Percentiles rank a stretch among this genome's conserved stretches.
These are phyloP conservation scores for Muricea muricata DNA, from an alignment of 92 coral and sea anemone species.

Conservation along the genomic window DNA sequence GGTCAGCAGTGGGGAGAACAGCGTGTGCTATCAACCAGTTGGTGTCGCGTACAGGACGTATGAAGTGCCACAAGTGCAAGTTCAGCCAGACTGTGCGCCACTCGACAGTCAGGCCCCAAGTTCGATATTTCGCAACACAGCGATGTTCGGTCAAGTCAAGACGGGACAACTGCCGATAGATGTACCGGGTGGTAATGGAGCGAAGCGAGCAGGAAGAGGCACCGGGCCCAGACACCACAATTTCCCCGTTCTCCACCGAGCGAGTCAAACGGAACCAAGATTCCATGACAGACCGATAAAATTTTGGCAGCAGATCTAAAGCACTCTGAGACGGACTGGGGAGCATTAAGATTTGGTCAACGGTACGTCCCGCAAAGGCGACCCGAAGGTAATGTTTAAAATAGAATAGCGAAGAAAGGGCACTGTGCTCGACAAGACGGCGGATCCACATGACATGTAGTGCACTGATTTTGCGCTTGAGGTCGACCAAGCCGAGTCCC, in stretches of 20 bases:
- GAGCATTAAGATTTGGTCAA: neutral
- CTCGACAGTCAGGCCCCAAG: neutral
- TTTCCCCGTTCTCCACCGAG: neutral
- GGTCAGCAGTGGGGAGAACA: constrained; percentile 16
- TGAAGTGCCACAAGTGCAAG: constrained; percentile 5
- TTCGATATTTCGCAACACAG: neutral
- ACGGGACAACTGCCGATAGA: neutral
- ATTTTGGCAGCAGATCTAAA: neutral
- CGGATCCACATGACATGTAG: neutral
- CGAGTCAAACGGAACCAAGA: constrained; percentile 19
- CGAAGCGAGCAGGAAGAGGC: neutral
- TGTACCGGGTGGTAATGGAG: neutral
- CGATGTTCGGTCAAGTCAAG: neutral
- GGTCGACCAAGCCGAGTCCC: neutral
- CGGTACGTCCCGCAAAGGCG: neutral
- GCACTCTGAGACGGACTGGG: neutral
- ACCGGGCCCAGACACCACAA: neutral
- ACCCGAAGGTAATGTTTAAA: neutral
- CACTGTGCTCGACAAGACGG: neutral
- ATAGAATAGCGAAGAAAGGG: neutral
- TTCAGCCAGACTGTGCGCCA: constrained; percentile 29
- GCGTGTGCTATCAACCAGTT: constrained; percentile 58
- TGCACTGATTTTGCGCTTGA: neutral
- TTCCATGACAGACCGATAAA: neutral
- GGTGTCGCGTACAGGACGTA: neutral